Conservation (phyloP, 2,888 invertebrate genomes). For the Drosophila vallismaia region DNA sequence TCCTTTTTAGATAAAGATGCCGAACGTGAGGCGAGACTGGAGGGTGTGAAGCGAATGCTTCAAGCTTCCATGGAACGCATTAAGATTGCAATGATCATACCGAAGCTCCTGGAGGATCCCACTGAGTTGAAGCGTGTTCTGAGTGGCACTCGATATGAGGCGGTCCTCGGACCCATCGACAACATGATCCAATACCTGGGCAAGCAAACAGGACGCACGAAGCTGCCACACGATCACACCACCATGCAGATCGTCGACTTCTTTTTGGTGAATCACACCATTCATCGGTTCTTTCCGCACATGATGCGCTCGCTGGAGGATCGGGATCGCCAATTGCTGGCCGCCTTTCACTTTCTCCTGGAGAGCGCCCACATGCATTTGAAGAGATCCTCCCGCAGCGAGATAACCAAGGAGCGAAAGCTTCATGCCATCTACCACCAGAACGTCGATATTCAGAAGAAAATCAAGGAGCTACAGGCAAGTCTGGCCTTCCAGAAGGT, state of each 20-base stretch:
- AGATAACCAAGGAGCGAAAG: constrained; percentile 60
- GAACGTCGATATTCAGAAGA: constrained; percentile 39
- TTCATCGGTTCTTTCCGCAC: constrained; percentile 48
- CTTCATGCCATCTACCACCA: constrained; percentile 54
- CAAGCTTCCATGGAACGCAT: constrained; percentile 31
- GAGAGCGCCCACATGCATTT: constrained; percentile 52
- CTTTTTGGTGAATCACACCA: constrained; percentile 45
- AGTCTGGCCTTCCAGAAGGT: constrained; percentile 40
- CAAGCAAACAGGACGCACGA: constrained; percentile 7
- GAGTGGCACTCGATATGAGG: constrained; percentile 28
- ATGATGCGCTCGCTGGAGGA: constrained; percentile 22
- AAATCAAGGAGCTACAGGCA: constrained; percentile 24
- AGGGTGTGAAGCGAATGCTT: constrained; percentile 50
- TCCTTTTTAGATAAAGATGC: constrained; percentile 34
- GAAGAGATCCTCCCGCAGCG: constrained; percentile 51
- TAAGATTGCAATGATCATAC: constrained; percentile 58
- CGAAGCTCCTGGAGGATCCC: constrained; percentile 45
- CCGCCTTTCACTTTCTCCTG: constrained; percentile 45
- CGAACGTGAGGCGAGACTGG: constrained; percentile 48
- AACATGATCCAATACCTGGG: constrained; percentile 34
- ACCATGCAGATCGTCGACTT: constrained; percentile 50
- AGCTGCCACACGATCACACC: constrained; percentile 40
- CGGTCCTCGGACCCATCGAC: constrained; percentile 38
- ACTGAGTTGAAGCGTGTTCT: constrained; percentile 11
- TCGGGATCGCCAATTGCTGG: constrained; percentile 44